phyloP scores from a whole-genome alignment of 2,797 vertebrate species.

The Chelon labrosus region DNA sequence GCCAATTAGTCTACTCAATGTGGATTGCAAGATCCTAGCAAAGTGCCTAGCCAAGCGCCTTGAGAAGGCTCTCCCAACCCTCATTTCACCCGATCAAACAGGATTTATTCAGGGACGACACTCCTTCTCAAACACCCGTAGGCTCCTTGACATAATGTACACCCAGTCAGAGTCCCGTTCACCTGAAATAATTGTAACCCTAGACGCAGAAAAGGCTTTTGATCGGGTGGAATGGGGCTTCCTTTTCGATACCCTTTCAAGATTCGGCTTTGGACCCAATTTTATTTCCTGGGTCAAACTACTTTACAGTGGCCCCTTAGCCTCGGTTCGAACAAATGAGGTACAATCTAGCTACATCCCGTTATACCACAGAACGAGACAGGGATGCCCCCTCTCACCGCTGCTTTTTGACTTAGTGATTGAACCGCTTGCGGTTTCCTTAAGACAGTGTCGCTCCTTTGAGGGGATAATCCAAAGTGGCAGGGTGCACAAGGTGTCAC shows the following conservation, averaged over 20 bases:
- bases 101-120: conserved; percentile 10
- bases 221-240: background rate
- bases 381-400: too few species aligned
- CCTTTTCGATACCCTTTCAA: background rate
- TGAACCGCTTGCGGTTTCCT: too few species aligned
- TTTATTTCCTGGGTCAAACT: conserved; percentile 12
- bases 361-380: too few species aligned
- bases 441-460: too few species aligned
- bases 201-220: background rate
- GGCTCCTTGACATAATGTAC: background rate
- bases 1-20: background rate
- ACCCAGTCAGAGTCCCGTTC: background rate
- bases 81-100: background rate
- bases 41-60: background rate
- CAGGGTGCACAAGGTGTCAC: too few species aligned
- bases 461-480: too few species aligned
- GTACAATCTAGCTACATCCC: too few species aligned
- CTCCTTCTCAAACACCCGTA: background rate
- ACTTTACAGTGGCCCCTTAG: background rate
- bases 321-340: background rate
- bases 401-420: too few species aligned
- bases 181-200: background rate
- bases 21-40: too few species aligned
- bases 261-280: conserved; percentile 1
- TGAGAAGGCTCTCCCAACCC: background rate